A percentile compares a stretch with the other conserved stretches of the same genome.
phyloP scores from a whole-genome alignment of 2,888 invertebrate species.

The Lacanobia oleracea region DNA sequence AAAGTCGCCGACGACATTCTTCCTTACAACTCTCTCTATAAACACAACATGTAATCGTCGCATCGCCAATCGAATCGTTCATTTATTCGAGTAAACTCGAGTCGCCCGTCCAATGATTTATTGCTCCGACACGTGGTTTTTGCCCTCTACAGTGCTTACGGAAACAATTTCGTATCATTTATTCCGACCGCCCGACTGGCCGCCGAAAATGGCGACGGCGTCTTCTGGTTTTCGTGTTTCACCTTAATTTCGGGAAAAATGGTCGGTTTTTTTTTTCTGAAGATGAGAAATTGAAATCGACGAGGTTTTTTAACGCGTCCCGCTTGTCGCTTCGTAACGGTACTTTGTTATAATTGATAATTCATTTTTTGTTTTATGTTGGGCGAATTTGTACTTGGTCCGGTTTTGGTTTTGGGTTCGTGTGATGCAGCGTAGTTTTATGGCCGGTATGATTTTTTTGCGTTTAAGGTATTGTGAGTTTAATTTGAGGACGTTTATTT shows the following conservation, averaged over 20 bases:
- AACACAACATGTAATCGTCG: conserved; percentile 83
- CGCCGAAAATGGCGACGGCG: conserved; percentile 77
- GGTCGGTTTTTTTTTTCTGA: conserved; percentile 70
- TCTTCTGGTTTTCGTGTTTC: conserved; percentile 79
- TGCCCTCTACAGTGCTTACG: conserved; percentile 83
- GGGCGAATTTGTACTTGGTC: conserved; percentile 44
- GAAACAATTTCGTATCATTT: conserved; percentile 90
- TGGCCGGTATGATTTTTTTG: conserved; percentile 12
- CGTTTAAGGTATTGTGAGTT: not conserved
- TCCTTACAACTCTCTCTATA: conserved; percentile 87
- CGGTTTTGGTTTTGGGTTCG: conserved; percentile 31
- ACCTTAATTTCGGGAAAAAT: conserved; percentile 84
- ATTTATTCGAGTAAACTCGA: conserved; percentile 88
- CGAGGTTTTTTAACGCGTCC: conserved; percentile 71
- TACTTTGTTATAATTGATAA: conserved; percentile 67
- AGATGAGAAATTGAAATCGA: conserved; percentile 83
- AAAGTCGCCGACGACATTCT: conserved; percentile 86
- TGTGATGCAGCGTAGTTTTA: conserved; percentile 22
- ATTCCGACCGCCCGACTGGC: conserved; percentile 85
- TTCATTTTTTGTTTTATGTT: conserved; percentile 54
- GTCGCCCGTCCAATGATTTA: conserved; percentile 88
- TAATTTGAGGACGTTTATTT: not conserved
- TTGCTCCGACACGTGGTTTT: conserved; percentile 89
- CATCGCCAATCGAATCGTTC: conserved; percentile 87
- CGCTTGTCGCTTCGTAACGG: conserved; percentile 71